Evolutionary conservation across 2,888 invertebrate species (phyloP), one percentile per base, ranked within the genome.

Genomic region (Minunthozetes semirufus): DNA sequence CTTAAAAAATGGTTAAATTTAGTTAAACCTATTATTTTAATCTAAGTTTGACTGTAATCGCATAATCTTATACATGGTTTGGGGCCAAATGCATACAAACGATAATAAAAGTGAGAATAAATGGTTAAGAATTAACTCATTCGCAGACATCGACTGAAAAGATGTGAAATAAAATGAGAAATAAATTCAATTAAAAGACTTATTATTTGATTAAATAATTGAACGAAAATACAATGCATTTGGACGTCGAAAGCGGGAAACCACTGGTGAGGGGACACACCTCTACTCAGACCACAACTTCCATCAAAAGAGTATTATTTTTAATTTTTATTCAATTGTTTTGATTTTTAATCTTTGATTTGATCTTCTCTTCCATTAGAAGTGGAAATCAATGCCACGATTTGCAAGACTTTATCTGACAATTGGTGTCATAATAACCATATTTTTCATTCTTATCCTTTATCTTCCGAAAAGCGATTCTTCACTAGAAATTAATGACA

Each of bases 311-410:
- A 6, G 68, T 68, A 68, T 33, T 38, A 1, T 6, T 29, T 66
- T 17, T 9, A 38, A n/a, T 42, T 29, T n/a, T 38, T 66, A 5
- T 19, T 66, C 27, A 33, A 63, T 42, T 22, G 3, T 1, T 8
- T 6, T 22, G 38, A 19, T 29, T 22, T 68, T 68, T 68, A 19
- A 9, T 9, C 5, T 17, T 22, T 38, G 15, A 42, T 42, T 42
- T 33, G 15, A 29, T 19, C 5, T 63, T 15, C n/a, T 13, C 11
- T 66, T 11, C 11, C 22, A 19, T 25, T 25, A 72, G 72, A 72
- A 56, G 48, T 72, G 72, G 72, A 72, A 56, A 13, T 72, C 72
- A 48, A 13, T 72, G 25, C 72, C 72, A 11, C 42, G 72, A 25
- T n/a, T 72, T 0, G 56, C 48, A 4, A 72, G 56, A 56, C 72